Percentiles rank a stretch among this genome's conserved stretches.
Conservation (phyloP, 2,797 vertebrate species). For the Simalia tracyae region DNA sequence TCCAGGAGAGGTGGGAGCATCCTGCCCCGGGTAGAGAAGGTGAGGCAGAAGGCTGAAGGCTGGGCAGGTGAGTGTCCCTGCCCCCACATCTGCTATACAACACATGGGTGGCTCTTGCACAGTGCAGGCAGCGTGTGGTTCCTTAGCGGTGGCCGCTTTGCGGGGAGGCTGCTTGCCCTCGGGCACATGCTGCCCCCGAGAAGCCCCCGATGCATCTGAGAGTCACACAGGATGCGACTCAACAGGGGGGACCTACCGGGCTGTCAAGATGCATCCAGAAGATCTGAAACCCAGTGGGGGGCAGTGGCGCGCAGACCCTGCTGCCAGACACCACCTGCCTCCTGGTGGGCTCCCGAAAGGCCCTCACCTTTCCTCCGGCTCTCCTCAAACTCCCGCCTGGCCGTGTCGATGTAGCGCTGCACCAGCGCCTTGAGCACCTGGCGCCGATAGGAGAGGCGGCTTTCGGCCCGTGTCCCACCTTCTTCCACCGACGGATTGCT, state of each 20-base stretch:
- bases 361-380: conserved; percentile 83
- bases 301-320: too few species aligned
- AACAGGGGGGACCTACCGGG: too few species aligned
- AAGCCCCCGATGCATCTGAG: too few species aligned
- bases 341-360: not conserved
- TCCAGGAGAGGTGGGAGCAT: not conserved
- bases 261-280: too few species aligned
- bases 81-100: not conserved
- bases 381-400: conserved; percentile 85
- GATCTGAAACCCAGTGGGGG: too few species aligned
- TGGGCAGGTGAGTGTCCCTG: not conserved
- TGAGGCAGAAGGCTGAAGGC: not conserved
- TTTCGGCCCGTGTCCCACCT: conserved; percentile 38
- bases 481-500: conserved; percentile 42
- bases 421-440: conserved; percentile 85
- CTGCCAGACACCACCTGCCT: not conserved
- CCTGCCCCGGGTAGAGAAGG: not conserved
- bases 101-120: not conserved
- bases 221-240: too few species aligned
- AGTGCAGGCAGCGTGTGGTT: too few species aligned
- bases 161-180: too few species aligned
- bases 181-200: too few species aligned
- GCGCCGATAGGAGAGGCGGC: conserved; percentile 76
- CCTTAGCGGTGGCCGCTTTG: too few species aligned
- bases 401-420: conserved; percentile 87